Percentiles rank a stretch among this genome's conserved stretches.
Evolutionary conservation across 2,113 vertebrate genomes (phyloP).

Genomic region (Cygnus buccinator): DNA sequence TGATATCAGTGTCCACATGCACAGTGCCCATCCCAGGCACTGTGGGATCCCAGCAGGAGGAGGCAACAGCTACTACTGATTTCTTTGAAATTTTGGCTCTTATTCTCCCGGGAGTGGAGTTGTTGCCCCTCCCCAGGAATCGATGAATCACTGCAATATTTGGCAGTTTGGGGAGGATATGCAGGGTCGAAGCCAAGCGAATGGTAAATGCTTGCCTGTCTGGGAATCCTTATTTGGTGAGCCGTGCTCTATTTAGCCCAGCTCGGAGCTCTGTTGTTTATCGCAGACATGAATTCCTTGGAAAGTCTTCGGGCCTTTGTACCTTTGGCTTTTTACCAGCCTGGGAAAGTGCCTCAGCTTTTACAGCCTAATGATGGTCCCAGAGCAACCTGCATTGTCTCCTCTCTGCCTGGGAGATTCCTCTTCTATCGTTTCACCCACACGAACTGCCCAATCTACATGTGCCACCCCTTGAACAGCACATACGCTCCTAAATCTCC

Average conservation of each 20-base stretch:
- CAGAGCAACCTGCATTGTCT: rapidly evolving
- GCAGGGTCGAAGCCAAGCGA: neutral
- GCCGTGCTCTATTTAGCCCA: neutral
- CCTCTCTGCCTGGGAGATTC: neutral
- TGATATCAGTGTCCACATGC: neutral
- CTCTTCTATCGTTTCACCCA: neutral
- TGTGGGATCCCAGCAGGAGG: neutral
- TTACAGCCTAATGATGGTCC: neutral
- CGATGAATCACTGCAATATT: neutral
- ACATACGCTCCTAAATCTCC: neutral
- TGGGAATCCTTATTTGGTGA: slow-evolving; percentile 56
- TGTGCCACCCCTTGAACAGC: neutral
- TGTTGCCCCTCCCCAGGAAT: neutral
- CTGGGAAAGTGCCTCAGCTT: neutral
- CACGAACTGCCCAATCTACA: neutral
- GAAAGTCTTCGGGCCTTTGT: neutral
- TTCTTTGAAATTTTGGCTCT: neutral
- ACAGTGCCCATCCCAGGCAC: neutral
- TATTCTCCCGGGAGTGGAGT: rapidly evolving
- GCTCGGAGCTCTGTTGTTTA: neutral
- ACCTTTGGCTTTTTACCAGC: slow-evolving; percentile 20
- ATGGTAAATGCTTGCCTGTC: neutral
- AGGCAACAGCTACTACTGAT: neutral
- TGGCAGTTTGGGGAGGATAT: slow-evolving; percentile 21
- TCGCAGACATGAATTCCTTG: neutral